These are phyloP conservation scores for Festucalex cinctus DNA, from an alignment of 2,113 vertebrate species.

Conservation along the genomic window DNA sequence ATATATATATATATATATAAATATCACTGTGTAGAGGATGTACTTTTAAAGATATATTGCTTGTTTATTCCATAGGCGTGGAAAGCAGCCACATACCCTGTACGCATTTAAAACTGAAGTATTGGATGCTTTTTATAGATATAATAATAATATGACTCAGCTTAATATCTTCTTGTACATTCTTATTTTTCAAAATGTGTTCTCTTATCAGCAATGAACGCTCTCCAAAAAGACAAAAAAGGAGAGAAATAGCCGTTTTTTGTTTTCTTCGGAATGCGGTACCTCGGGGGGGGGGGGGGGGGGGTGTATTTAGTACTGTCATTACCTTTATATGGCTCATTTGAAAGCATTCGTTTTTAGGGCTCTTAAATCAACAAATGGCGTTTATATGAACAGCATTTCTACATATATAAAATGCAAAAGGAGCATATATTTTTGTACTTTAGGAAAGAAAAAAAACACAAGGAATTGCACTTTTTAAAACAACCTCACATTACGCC, in stretches of 20 bases:
- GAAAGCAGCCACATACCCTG: conserved; percentile 54
- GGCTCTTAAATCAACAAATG: conserved; percentile 70
- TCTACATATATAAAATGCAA: conserved; percentile 73
- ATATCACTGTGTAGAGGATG: conserved; percentile 52
- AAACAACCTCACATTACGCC: conserved; percentile 71
- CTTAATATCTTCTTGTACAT: conserved; percentile 2
- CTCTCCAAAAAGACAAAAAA: conserved; percentile 27
- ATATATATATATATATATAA: neutral
- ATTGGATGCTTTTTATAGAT: conserved; percentile 52
- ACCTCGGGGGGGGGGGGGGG: conserved; percentile 56
- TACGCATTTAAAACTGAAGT: conserved; percentile 66
- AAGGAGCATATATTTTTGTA: conserved; percentile 78
- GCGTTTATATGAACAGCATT: conserved; percentile 75
- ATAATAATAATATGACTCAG: neutral
- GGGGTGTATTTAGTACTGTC: conserved; percentile 64
- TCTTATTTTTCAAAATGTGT: neutral
- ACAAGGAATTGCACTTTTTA: conserved; percentile 80
- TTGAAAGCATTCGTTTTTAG: conserved; percentile 63
- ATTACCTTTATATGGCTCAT: conserved; percentile 67
- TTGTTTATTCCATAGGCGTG: conserved; percentile 63
- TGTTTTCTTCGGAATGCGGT: conserved; percentile 60
- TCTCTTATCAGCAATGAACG: neutral
- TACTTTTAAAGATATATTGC: conserved; percentile 62
- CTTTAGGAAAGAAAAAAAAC: conserved; percentile 63
- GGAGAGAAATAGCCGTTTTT: conserved; percentile 35